phyloP scores from a whole-genome alignment of 1,140 invertebrate species.

The Drosophila bifasciata region DNA sequence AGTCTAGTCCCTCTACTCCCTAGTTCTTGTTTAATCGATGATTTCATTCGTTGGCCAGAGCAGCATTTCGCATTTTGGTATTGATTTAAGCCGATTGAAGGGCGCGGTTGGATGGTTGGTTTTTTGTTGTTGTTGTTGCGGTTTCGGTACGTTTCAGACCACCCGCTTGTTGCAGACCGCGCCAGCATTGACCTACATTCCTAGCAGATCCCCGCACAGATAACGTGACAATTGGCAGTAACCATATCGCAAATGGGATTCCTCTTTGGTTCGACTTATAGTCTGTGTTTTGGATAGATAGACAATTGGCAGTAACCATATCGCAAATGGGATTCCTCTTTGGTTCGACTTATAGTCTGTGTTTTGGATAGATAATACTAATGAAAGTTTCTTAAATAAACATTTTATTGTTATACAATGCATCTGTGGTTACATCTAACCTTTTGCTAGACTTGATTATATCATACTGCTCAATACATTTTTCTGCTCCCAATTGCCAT shows the following conservation, averaged over 20 bases:
- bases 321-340: slow-evolving; percentile 6
- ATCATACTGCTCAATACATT: too few species aligned
- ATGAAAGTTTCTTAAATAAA: too few species aligned
- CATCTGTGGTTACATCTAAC: too few species aligned
- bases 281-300: too few species aligned
- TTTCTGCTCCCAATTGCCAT: too few species aligned
- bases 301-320: slow-evolving; percentile 33
- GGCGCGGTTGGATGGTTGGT: slow-evolving; percentile 54
- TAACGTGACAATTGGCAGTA: slow-evolving; percentile 37
- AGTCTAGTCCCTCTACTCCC: neutral
- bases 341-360: neutral
- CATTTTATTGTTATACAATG: too few species aligned
- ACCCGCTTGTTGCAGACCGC: slow-evolving; percentile 32
- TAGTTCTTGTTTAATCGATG: slow-evolving; percentile 68
- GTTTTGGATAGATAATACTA: slow-evolving; percentile 2
- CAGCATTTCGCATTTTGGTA: slow-evolving; percentile 19
- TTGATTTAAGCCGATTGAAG: slow-evolving; percentile 62
- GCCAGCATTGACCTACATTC: slow-evolving; percentile 61
- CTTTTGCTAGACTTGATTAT: too few species aligned
- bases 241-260: slow-evolving; percentile 11
- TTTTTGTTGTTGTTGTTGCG: neutral
- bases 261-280: neutral
- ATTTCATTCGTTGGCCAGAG: slow-evolving; percentile 53
- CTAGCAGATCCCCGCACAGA: slow-evolving; percentile 1
- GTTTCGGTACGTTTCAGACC: neutral